These are phyloP conservation scores for Centropristis striata DNA, from an alignment of 2,113 vertebrate species.

Conservation along the genomic window DNA sequence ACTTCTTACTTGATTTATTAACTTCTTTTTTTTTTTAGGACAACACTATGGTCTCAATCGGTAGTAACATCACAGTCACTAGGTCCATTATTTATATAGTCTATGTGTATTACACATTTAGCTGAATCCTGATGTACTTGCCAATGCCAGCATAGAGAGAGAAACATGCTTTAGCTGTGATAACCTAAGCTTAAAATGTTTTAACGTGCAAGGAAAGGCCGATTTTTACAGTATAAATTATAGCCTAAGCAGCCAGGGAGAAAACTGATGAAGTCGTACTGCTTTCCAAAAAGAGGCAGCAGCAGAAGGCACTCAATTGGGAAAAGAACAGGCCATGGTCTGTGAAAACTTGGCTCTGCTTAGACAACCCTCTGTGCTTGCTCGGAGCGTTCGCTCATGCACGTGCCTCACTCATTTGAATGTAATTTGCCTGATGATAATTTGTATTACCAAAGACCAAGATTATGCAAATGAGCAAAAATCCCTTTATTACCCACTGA, in stretches of 20 bases:
- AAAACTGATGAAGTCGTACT: conserved; percentile 23
- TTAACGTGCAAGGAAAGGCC: background rate
- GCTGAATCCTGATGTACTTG: background rate
- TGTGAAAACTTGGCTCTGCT: conserved; percentile 57
- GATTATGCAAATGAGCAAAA: conserved; percentile 9
- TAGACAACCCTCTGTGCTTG: conserved; percentile 49
- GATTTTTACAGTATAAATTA: conserved; percentile 46
- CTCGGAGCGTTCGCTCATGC: conserved; percentile 36
- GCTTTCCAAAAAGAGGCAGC: conserved; percentile 44
- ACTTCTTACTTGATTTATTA: no score
- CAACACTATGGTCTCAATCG: no score
- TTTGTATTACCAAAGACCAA: background rate
- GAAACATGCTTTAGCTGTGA: conserved; percentile 13
- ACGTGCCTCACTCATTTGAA: conserved; percentile 22
- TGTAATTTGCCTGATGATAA: background rate
- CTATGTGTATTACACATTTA: background rate
- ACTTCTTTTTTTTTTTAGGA: no score
- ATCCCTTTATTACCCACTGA: background rate
- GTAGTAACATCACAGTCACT: no score
- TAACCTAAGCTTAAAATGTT: conserved; percentile 22
- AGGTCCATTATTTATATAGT: no score
- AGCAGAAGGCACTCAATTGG: conserved; percentile 48
- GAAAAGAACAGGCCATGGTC: conserved; percentile 42
- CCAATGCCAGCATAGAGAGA: background rate
- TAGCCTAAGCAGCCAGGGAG: conserved; percentile 18